Base-by-base conservation (phyloP, 2,888 invertebrate species). In the Tridacna gigas region DNA sequence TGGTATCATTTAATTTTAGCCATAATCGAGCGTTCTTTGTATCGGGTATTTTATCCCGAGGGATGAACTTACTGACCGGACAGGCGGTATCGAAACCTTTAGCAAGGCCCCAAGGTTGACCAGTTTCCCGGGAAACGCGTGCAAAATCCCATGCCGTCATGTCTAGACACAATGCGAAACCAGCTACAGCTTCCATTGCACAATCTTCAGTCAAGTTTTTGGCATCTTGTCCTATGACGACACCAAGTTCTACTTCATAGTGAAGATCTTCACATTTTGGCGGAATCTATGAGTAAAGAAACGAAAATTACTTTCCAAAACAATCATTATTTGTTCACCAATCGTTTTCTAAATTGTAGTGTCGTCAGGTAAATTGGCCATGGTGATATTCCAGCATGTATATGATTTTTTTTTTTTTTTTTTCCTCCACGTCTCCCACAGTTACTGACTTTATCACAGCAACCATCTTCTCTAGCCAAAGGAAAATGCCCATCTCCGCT, bases 51-150 rank as follows among this genome's bases (percentile, higher is more conserved):
- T 88, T 80, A 5, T 87, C 84, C 71, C 95, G 94, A 0, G 95
- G 94, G 88, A 97, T 96, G 87, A 97, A 96, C 13, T 95, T 91
- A 66, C 97, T 96, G 0, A 97, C 96, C 0, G 97, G 97, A 86
- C 97, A 97, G 0, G 97, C 96, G 0, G 97, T 97, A 93, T 97
- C 97, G 91, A 97, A 97, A 4, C 97, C 96, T 95, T 97, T 97
- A 0, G 97, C 97, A 75, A 97, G 92, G 20, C 96, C 95, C 97
- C 97, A 97, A 0, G 97, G 97, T 60, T 96, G 95, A 0, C 97
- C 97, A 83, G 96, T 96, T 48, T 95, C 95, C 90, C 95, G 96
- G 1, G 95, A 95, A 77, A 94, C 94, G 77, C 86, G 79, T 86
- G 93, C 93, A 77, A 91, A 91, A 56, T 89, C 92, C 91, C 94